Evolutionary conservation across 2,113 vertebrate species (phyloP), one percentile per base, ranked within the genome.

Genomic region (Psilopsiagon aurifrons): DNA sequence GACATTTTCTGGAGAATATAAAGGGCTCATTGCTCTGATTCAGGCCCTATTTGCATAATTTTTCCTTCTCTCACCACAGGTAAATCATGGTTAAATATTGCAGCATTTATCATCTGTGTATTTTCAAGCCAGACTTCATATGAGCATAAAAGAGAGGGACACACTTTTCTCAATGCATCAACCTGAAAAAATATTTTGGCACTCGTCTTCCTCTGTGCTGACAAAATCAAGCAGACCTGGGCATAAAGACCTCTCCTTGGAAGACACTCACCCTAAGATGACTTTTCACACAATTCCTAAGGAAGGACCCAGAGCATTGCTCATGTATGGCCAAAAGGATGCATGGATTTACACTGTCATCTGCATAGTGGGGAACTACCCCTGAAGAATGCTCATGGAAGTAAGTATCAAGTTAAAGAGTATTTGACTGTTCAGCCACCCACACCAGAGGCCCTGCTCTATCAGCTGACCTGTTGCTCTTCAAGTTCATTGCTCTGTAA

Each of bases 31-130:
- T 95, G 91, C 43, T 39, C 88, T 94, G 95, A 98, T 97, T 97
- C 96, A 78, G 93, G 46, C 46, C 75, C 88, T 52, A 95, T 98
- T 96, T 97, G 96, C 97, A 97, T 98, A 97, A 97, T 95, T 98
- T 92, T 96, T 54, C 91, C 94, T 97, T 91, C 95, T 91, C 94
- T 83, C 85, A 67, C 88, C 83, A 74, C 94, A 96, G 97, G 97
- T 98, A 98, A 98, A 97, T 98, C 97, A 96, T 10, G 35, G 96
- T 95, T 98, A 97, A 97, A 97, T 96, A 97, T 41, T 95, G 97
- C 93, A 91, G 95, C 96, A 97, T 98, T 98, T 96, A 97, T 98
- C 97, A 98, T 94, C 74, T 69, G 76, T 17, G 88, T 88, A 87
- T 86, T 94, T 95, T 84, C 94, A 82, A 97, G 97, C 69, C 93